Evolutionary conservation across 2,888 invertebrate species (phyloP).

Genomic region (Eudasyphora cyanicolor): DNA sequence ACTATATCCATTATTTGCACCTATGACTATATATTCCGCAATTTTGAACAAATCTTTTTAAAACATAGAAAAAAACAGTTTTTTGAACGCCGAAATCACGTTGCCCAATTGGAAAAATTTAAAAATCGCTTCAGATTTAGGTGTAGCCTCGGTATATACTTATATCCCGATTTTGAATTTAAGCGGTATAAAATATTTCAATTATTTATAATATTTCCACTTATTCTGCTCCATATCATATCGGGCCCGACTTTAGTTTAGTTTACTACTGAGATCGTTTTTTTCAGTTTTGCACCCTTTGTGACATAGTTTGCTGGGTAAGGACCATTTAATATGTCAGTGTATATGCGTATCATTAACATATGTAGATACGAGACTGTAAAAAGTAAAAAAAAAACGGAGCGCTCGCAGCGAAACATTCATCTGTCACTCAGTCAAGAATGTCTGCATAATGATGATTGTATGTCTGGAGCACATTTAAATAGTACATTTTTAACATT

Average conservation of each 20-base stretch:
- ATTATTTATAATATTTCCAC: no score
- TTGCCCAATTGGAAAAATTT: no score
- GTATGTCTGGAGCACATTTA: constrained; percentile 44
- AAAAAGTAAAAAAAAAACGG: constrained; percentile 18
- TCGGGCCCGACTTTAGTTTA: not conserved
- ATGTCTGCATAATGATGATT: constrained; percentile 15
- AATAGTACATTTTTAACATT: constrained; percentile 1
- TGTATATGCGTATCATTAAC: constrained; percentile 46
- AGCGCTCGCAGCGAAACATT: constrained; percentile 23
- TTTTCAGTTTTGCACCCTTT: not conserved
- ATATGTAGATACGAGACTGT: not conserved
- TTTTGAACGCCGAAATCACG: no score
- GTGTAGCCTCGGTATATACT: no score
- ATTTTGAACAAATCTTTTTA: no score
- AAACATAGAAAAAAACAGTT: no score
- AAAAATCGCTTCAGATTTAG: no score
- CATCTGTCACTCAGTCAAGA: constrained; percentile 22
- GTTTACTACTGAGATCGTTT: not conserved
- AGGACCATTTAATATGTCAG: constrained; percentile 11
- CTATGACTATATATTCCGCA: no score
- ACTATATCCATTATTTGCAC: no score
- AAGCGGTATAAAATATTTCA: no score
- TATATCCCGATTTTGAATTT: no score
- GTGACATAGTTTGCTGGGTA: constrained; percentile 39
- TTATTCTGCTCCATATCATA: no score